phyloP scores from a whole-genome alignment of 2,888 invertebrate genomes.

The Scrobipalpa costella region DNA sequence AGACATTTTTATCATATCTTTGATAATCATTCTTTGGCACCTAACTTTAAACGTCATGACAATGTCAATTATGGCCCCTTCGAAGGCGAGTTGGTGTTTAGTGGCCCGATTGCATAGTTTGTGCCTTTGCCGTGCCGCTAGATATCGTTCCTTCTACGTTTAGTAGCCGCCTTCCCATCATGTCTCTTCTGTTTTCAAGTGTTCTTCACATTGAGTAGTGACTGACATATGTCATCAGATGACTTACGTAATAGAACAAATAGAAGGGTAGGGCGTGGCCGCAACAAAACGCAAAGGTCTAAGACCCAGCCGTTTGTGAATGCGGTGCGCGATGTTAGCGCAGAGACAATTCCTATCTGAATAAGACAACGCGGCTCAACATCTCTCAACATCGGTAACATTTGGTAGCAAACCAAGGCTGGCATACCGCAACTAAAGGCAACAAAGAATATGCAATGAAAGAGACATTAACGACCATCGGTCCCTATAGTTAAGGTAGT shows the following conservation, averaged over 20 bases:
- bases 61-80: constrained; percentile 56
- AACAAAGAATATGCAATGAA: constrained; percentile 65
- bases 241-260: neutral
- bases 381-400: constrained; percentile 26
- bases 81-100: constrained; percentile 46
- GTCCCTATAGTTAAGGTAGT: constrained; percentile 62
- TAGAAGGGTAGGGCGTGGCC: neutral
- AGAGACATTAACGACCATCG: constrained; percentile 54
- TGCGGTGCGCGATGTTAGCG: constrained; percentile 32
- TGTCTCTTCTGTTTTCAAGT: neutral
- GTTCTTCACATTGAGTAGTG: neutral
- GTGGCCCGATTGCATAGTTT: constrained; percentile 52
- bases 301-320: neutral
- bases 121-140: constrained; percentile 40
- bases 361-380: constrained; percentile 29
- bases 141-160: neutral
- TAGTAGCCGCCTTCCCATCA: constrained; percentile 2
- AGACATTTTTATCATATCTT: constrained; percentile 66
- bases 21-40: constrained; percentile 81
- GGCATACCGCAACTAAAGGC: constrained; percentile 59
- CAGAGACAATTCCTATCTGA: constrained; percentile 37
- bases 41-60: constrained; percentile 66
- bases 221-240: neutral
- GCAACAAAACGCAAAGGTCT: neutral
- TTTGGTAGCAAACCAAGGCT: constrained; percentile 44